Conservation (phyloP, 2,888 invertebrate species). For the Metopia argyrocephala region DNA sequence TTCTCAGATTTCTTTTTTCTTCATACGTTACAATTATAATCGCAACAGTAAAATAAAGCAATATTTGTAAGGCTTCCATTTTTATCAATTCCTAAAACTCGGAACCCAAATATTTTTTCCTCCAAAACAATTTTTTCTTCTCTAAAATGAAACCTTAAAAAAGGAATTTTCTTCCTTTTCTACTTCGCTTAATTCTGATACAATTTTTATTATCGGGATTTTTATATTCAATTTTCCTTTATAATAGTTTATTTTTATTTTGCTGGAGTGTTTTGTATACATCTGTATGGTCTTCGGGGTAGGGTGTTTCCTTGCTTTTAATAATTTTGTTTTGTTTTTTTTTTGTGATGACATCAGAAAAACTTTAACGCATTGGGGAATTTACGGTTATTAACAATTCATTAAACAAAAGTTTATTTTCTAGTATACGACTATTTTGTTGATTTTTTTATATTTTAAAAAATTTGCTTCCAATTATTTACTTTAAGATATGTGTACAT, state of each 20-base stretch:
- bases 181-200: too few relatives aligned
- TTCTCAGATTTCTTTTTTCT: too few relatives aligned
- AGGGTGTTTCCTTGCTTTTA: background rate
- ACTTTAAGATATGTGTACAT: too few relatives aligned
- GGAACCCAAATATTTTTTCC: too few relatives aligned
- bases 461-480: conserved; percentile 3
- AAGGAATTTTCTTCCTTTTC: background rate
- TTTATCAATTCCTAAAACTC: too few relatives aligned
- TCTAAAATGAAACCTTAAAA: too few relatives aligned
- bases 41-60: too few relatives aligned
- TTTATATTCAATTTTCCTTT: background rate
- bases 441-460: background rate
- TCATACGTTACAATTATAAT: too few relatives aligned
- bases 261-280: background rate
- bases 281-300: background rate
- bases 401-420: conserved; percentile 51
- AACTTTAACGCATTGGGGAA: conserved; percentile 49
- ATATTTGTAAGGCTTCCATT: too few relatives aligned
- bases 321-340: background rate
- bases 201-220: background rate
- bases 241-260: background rate
- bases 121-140: too few relatives aligned
- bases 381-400: conserved; percentile 55
- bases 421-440: too few relatives aligned
- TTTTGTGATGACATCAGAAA: conserved; percentile 50